Evolutionary conservation across 2,113 vertebrate species (phyloP).

Genomic region (Gyps fulvus): DNA sequence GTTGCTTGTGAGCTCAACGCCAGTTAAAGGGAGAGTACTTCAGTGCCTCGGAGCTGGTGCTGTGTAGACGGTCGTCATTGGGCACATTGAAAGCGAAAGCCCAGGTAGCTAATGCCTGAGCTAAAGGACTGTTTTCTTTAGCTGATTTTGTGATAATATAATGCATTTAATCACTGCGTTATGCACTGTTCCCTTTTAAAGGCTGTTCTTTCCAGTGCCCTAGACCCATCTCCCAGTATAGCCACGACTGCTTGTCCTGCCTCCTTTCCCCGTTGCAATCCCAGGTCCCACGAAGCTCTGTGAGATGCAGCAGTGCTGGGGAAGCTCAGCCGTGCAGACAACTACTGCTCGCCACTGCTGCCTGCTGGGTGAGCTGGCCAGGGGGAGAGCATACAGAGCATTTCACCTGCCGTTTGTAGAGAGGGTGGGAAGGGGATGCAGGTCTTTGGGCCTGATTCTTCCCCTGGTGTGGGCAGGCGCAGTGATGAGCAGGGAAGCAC

Average conservation of each 20-base stretch:
- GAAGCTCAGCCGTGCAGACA: background rate
- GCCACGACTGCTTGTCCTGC: background rate
- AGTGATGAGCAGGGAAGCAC: background rate
- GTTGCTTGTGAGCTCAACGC: accelerated
- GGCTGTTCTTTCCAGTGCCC: background rate
- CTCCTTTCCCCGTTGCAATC: background rate
- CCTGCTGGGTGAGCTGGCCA: background rate
- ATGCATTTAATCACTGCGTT: background rate
- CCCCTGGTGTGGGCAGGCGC: background rate
- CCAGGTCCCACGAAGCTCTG: accelerated
- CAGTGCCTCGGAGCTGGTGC: background rate
- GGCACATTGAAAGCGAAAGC: background rate
- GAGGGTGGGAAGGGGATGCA: background rate
- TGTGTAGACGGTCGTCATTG: accelerated
- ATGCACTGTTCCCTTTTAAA: background rate
- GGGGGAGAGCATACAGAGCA: background rate
- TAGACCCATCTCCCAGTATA: background rate
- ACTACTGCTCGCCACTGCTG: accelerated
- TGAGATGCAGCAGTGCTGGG: background rate
- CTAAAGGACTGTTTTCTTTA: background rate
- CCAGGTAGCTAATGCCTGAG: background rate
- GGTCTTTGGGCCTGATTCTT: background rate
- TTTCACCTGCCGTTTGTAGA: background rate
- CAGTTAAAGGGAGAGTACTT: background rate
- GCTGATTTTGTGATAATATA: background rate